A percentile compares a stretch with the other conserved stretches of the same genome.
phyloP scores from a whole-genome alignment of 1,140 invertebrate genomes.

The Drosophila orena region DNA sequence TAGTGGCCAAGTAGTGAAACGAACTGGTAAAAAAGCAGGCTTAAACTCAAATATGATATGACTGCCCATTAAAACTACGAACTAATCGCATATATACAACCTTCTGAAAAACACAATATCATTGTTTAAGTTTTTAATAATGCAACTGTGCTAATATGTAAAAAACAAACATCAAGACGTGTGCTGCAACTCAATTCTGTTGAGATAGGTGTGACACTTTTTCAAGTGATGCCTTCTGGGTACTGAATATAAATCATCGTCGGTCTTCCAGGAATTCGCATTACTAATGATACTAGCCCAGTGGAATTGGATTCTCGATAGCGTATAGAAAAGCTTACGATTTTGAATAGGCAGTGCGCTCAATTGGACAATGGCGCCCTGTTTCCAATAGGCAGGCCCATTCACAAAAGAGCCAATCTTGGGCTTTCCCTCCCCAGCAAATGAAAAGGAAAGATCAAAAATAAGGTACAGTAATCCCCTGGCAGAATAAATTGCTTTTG shows the following conservation, averaged over 20 bases:
- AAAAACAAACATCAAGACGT: neutral
- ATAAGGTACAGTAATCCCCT: constrained; percentile 40
- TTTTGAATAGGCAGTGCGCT: neutral
- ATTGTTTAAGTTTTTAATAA: constrained; percentile 7
- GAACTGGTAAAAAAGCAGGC: neutral
- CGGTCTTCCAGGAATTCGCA: constrained; percentile 4
- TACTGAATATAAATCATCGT: constrained; percentile 2
- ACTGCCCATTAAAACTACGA: constrained; percentile 36
- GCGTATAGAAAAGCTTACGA: neutral
- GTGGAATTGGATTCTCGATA: neutral
- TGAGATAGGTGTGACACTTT: neutral
- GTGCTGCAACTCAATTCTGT: neutral
- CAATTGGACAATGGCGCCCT: constrained; percentile 3
- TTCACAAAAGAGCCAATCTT: constrained; percentile 18
- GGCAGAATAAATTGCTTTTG: constrained; percentile 13
- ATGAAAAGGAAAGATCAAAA: neutral
- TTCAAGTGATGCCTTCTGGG: neutral
- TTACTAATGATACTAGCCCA: neutral
- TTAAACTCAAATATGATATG: neutral
- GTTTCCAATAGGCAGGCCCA: constrained; percentile 1
- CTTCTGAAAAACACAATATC: constrained; percentile 11
- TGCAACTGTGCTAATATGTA: neutral
- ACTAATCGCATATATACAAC: constrained; percentile 11
- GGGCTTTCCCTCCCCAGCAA: constrained; percentile 9
- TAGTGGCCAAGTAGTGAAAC: neutral